phyloP scores from a whole-genome alignment of 2,888 invertebrate genomes.

The Heliconius ismenius region DNA sequence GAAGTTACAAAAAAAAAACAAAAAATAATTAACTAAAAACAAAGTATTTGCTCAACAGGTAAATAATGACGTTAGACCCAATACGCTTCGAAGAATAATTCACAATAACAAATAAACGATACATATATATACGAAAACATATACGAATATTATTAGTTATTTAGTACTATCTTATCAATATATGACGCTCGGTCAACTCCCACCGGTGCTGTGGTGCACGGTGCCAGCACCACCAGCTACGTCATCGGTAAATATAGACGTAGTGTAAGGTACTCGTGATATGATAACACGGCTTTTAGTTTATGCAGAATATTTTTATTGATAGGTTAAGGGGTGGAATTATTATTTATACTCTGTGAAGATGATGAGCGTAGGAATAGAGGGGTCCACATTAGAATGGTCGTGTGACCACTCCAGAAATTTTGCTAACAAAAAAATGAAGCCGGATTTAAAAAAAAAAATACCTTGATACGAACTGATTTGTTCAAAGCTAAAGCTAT shows the following conservation, averaged over 20 bases:
- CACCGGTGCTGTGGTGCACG: not conserved
- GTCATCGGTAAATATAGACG: slow-evolving; percentile 1
- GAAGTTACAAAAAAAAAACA: too few species aligned
- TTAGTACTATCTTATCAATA: slow-evolving; percentile 20
- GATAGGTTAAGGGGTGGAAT: too few species aligned
- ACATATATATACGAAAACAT: not conserved
- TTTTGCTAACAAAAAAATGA: too few species aligned
- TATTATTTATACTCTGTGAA: too few species aligned
- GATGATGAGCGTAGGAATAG: too few species aligned
- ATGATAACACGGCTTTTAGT: slow-evolving; percentile 2
- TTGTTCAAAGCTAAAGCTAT: too few species aligned
- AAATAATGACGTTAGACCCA: not conserved
- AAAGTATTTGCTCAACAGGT: not conserved
- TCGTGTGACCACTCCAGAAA: too few species aligned
- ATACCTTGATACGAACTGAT: too few species aligned
- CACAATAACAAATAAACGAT: not conserved
- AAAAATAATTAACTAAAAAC: not conserved
- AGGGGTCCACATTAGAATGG: too few species aligned
- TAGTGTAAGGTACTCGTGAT: slow-evolving; percentile 2
- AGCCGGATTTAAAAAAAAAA: too few species aligned
- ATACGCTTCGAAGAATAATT: not conserved
- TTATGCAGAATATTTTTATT: not conserved
- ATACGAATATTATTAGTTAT: too few species aligned
- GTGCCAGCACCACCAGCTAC: slow-evolving; percentile 1
- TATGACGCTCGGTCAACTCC: slow-evolving; percentile 22